These are phyloP conservation scores for Cyclina sinensis DNA, from an alignment of 1,140 invertebrate species.

Conservation along the genomic window DNA sequence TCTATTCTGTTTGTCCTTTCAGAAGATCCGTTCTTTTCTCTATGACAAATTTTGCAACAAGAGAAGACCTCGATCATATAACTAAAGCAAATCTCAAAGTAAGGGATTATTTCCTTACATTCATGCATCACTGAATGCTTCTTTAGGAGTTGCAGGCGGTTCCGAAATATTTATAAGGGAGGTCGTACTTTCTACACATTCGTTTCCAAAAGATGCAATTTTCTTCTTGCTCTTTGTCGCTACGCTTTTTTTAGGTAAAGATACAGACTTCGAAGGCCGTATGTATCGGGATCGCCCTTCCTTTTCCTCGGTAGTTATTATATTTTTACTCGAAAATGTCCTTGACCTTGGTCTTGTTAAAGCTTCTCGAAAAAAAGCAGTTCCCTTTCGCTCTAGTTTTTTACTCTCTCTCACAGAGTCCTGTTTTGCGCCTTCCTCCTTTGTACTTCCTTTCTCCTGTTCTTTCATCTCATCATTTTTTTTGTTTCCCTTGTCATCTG, in stretches of 20 bases:
- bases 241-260: background rate
- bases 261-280: background rate
- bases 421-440: background rate
- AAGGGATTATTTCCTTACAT: too few species aligned
- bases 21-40: too few species aligned
- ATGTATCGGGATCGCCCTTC: background rate
- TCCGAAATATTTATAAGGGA: background rate
- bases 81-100: too few species aligned
- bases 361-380: background rate
- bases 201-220: background rate
- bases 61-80: too few species aligned
- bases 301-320: background rate
- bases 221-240: background rate
- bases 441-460: background rate
- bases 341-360: background rate
- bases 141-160: background rate
- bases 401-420: background rate
- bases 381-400: background rate
- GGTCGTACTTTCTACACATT: background rate
- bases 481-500: too few species aligned
- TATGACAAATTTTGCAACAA: too few species aligned
- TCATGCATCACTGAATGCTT: slow-evolving; percentile 2
- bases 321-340: background rate
- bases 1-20: too few species aligned
- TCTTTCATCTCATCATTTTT: background rate